Evolutionary conservation across 1,140 invertebrate genomes (phyloP), one percentile per base, ranked within the genome.

Genomic region (Bombus consobrinus): DNA sequence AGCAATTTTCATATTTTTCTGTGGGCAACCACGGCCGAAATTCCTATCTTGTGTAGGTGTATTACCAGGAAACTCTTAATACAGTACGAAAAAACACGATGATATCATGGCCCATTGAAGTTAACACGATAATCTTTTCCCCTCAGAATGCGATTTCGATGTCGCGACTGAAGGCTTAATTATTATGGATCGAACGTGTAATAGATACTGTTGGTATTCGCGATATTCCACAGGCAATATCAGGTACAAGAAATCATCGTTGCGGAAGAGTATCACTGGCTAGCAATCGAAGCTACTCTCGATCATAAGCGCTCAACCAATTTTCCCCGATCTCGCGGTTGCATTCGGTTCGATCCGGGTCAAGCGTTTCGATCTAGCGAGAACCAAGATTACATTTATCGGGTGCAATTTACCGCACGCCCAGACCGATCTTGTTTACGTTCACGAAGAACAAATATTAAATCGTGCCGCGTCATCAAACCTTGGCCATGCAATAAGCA

Each of bases 301-400:
- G 47, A 73, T 74, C 13, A 43, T n/a, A 73, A 25, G 62, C n/a
- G n/a, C 41, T 28, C 76, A 80, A 72, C 59, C 77, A 83, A 88
- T 88, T 86, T 86, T 76, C 79, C 59, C 10, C 64, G 53, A 86
- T 77, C 72, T 89, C 59, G 37, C 53, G 77, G 12, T 77, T 64
- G 53, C 76, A 37, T 66, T 72, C 77, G 37, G 74, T n/a, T 43
- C 64, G 57, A 89, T 89, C 34, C 64, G 47, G 79, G 81, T 90
- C 89, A 82, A 82, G 79, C 75, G 82, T 89, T 89, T 82, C 85
- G 79, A 90, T 85, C 66, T 69, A 28, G 18, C 47, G 47, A 53
- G 47, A 53, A 53, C 47, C 47, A 53, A 53, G 37, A 85, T 79
- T 71, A 68, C 32, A 78, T 72, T 84, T 57, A 77, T 69, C 47